A percentile compares a stretch with the other conserved stretches of the same genome.
These are phyloP conservation scores for Pristionchus japonicus DNA, from an alignment of 2,888 invertebrate species.

Conservation along the genomic window DNA sequence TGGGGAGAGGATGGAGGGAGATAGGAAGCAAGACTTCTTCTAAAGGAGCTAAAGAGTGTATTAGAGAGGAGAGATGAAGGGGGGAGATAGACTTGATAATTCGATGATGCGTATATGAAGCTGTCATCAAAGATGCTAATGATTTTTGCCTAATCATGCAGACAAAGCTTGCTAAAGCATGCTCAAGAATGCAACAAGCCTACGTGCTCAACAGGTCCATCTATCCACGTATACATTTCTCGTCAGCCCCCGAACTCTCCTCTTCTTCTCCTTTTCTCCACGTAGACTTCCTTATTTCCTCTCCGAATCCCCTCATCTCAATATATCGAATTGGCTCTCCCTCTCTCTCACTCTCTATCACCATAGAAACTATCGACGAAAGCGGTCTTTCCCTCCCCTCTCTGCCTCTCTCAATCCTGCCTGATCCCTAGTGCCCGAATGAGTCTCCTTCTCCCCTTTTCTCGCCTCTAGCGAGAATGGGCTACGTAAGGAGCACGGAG, in stretches of 20 bases:
- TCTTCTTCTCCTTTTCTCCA: not conserved
- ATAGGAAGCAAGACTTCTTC: not conserved
- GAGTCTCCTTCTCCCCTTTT: not conserved
- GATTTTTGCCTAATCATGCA: too few relatives aligned
- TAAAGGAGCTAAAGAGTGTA: not conserved
- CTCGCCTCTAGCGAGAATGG: not conserved
- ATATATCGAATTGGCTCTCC: constrained; percentile 6
- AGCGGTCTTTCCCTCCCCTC: too few relatives aligned
- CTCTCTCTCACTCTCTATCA: not conserved
- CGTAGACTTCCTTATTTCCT: not conserved
- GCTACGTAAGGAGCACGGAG: not conserved
- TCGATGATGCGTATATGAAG: not conserved
- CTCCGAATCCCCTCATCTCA: not conserved
- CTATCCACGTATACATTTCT: not conserved
- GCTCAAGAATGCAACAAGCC: too few relatives aligned
- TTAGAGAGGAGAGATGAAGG: not conserved
- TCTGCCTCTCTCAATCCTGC: too few relatives aligned
- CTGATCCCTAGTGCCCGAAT: too few relatives aligned
- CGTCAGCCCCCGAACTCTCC: not conserved
- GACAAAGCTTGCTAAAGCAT: too few relatives aligned
- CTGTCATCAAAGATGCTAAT: too few relatives aligned
- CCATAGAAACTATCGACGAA: not conserved
- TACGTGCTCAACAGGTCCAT: not conserved
- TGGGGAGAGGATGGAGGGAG: not conserved
- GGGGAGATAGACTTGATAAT: not conserved